A percentile compares a stretch with the other conserved stretches of the same genome.
These are phyloP conservation scores for Caenorhabditis macrosperma DNA, from an alignment of 2,888 invertebrate species.

Conservation along the genomic window DNA sequence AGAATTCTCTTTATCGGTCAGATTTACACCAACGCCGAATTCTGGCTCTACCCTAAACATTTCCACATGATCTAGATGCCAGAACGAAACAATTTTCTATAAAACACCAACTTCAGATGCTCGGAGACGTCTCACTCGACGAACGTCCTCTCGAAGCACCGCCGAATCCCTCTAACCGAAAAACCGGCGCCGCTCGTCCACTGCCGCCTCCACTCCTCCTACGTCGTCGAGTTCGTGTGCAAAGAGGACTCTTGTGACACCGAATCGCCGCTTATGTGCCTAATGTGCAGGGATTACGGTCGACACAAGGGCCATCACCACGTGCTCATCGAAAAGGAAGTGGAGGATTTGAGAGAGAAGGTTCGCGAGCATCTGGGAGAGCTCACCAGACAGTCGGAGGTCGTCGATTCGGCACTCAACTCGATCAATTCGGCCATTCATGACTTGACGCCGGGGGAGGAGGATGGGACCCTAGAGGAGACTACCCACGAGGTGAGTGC, in stretches of 20 bases:
- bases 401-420: constrained; percentile 11
- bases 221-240: constrained; percentile 84
- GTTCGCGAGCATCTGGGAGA: constrained; percentile 83
- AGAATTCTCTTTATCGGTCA: no score
- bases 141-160: constrained; percentile 83
- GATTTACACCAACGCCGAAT: no score
- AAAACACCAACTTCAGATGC: no score
- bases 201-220: constrained; percentile 83
- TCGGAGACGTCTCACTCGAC: constrained; percentile 83
- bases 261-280: constrained; percentile 83
- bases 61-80: no score
- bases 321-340: constrained; percentile 83
- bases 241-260: constrained; percentile 83
- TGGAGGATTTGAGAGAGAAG: constrained; percentile 83
- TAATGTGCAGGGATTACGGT: constrained; percentile 84
- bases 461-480: constrained; percentile 43
- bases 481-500: constrained; percentile 34
- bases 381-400: constrained; percentile 78
- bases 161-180: constrained; percentile 83
- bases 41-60: no score
- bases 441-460: constrained; percentile 35
- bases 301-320: constrained; percentile 83
- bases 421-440: constrained; percentile 35
- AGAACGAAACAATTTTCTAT: no score
- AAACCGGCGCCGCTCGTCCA: constrained; percentile 83